These are phyloP conservation scores for Myotis lucifugus DNA, from an alignment of 2,113 vertebrate species.

Conservation along the genomic window DNA sequence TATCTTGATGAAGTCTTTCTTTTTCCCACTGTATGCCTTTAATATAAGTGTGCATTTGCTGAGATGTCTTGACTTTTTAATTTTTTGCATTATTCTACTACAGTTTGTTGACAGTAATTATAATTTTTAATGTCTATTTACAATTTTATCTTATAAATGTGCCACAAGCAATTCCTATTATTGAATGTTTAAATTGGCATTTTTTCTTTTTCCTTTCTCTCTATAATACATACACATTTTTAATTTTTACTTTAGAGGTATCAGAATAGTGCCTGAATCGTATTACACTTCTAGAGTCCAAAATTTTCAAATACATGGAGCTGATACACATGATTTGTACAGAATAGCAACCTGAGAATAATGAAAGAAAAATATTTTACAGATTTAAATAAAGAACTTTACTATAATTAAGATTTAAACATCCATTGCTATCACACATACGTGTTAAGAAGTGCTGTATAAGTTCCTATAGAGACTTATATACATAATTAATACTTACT, in stretches of 20 bases:
- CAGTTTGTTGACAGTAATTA: neutral
- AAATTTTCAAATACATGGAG: conserved; percentile 54
- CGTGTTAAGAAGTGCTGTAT: conserved; percentile 26
- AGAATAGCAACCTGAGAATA: conserved; percentile 48
- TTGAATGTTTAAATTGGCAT: neutral
- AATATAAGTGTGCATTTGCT: neutral
- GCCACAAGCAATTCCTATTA: neutral
- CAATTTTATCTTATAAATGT: neutral
- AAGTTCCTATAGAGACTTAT: conserved; percentile 39
- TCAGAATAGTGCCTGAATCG: conserved; percentile 4
- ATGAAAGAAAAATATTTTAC: conserved; percentile 60
- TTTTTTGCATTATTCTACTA: neutral
- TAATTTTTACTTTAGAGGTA: neutral
- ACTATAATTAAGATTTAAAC: conserved; percentile 47
- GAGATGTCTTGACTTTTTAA: neutral
- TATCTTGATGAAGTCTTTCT: neutral
- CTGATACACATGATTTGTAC: conserved; percentile 55
- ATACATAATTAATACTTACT: conserved; percentile 54
- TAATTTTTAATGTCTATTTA: neutral
- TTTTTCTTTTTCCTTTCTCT: neutral
- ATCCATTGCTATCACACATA: conserved; percentile 50
- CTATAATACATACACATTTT: neutral
- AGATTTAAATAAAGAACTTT: conserved; percentile 53
- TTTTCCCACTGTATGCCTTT: neutral
- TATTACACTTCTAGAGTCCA: conserved; percentile 53